Base-by-base conservation (phyloP, 1,140 invertebrate genomes). In the Habropoda laboriosa region DNA sequence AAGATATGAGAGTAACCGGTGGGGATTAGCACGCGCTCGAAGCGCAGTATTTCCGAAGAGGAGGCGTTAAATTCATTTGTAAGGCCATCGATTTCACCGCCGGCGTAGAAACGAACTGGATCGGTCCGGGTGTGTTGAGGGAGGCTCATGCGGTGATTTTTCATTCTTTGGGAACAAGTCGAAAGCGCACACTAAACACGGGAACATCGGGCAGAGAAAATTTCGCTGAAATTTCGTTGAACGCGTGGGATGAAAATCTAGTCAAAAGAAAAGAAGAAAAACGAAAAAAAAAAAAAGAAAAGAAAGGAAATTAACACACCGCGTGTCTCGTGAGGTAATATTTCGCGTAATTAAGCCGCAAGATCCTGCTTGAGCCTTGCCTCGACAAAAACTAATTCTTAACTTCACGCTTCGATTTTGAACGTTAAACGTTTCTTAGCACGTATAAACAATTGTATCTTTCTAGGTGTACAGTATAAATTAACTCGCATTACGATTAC, bases 191-290 rank as follows among this genome's bases (percentile, higher is more conserved):
- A 79, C 49, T 73, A 73, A 74, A 57, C 68, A 68, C 64, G 58
- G 70, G 71, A 53, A 80, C 60, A 47, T 75, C 58, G 47, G 40
- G 32, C 30, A 30, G 12, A 18, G 68, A 38, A 67, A 63, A n/a
- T n/a, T 75, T 74, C 38, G 24, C 35, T 38, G 24, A 61, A 49
- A 45, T 67, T 45, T 53, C 51, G n/a, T n/a, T n/a, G n/a, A n/a
- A 47, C 13, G 13, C 40, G 51, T 45, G 27, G 18, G 80, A 30
- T 16, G 27, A 30, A 71, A 83, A 72, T 85, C 83, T 85, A 85
- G 83, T 85, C 82, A 85, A 85, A 85, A 83, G 32, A 21, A 27
- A 55, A 51, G 51, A 12, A 18, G 6, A 24, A 13, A 82, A 82
- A 71, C 24, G 16, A 38, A 38, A 21, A 64, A 7, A 21, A 10